phyloP scores from a whole-genome alignment of 2,113 vertebrate species.

The Holacanthus passer region DNA sequence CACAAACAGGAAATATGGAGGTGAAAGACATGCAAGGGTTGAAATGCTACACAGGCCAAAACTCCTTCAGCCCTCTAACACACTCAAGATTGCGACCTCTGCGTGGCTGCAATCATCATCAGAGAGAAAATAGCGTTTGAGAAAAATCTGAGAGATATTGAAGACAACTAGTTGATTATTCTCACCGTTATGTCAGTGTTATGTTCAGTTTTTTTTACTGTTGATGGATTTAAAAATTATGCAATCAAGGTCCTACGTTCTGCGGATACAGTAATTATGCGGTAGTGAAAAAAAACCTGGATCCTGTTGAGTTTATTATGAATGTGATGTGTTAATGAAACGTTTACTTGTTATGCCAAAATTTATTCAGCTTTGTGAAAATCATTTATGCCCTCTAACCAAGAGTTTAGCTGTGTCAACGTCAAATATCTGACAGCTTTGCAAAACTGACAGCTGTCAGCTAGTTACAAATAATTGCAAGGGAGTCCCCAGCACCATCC shows the following conservation, averaged over 20 bases:
- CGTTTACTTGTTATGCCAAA: slow-evolving; percentile 13
- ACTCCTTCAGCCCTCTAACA: background rate
- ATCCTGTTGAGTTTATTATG: slow-evolving; percentile 14
- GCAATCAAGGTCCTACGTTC: slow-evolving; percentile 1
- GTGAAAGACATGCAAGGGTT: background rate
- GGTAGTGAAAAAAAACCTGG: background rate
- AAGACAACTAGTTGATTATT: slow-evolving; percentile 8
- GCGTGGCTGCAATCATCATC: slow-evolving; percentile 9
- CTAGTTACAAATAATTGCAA: slow-evolving; percentile 10
- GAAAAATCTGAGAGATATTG: background rate
- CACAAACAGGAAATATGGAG: background rate
- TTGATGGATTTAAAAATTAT: background rate
- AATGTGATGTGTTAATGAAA: slow-evolving; percentile 25
- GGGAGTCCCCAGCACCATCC: background rate
- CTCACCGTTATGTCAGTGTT: too few relatives aligned
- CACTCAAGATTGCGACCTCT: background rate
- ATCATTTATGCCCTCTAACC: slow-evolving; percentile 8
- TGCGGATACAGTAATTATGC: background rate
- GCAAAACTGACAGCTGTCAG: slow-evolving; percentile 11
- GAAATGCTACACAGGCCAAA: background rate
- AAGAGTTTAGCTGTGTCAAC: background rate
- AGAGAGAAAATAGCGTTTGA: background rate
- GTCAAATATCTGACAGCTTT: slow-evolving; percentile 33
- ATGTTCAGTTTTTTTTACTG: too few relatives aligned
- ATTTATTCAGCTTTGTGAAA: background rate